Conservation (phyloP, 2,113 vertebrate species). For the Microtus montanus region DNA sequence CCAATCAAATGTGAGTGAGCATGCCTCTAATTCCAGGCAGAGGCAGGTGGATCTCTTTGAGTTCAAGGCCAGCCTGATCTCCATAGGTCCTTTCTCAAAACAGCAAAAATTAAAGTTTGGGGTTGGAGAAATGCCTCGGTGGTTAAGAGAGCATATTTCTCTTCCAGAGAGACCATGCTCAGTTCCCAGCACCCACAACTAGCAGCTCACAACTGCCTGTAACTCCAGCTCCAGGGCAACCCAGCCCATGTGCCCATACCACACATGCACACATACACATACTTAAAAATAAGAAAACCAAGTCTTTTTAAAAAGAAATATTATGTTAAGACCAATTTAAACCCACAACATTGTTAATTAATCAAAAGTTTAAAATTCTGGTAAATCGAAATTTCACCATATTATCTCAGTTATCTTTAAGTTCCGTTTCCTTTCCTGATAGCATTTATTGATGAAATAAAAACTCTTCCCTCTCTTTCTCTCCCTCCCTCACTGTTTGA, state of each 20-base stretch:
- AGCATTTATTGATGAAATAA: constrained; percentile 26
- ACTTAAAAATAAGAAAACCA: neutral
- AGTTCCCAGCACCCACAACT: neutral
- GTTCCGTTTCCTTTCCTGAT: neutral
- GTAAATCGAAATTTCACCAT: constrained; percentile 27
- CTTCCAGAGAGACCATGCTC: neutral
- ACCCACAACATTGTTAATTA: neutral
- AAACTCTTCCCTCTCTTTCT: neutral
- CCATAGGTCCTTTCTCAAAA: neutral
- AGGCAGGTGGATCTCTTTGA: neutral
- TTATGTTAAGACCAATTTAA: neutral
- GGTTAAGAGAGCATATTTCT: neutral
- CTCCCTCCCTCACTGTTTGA: neutral
- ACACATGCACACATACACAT: neutral
- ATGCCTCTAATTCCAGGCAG: neutral
- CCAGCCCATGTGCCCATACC: neutral
- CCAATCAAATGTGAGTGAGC: neutral
- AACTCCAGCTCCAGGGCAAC: neutral
- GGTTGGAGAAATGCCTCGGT: neutral
- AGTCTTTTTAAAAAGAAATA: neutral
- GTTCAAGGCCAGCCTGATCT: neutral
- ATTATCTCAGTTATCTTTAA: constrained; percentile 13
- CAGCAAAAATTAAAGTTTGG: neutral
- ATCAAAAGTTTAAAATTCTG: constrained; percentile 30
- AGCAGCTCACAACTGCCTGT: neutral